A percentile compares a stretch with the other conserved stretches of the same genome.
These are phyloP conservation scores for Darevskia nairensis DNA, from an alignment of 2,797 vertebrate genomes.

Conservation along the genomic window DNA sequence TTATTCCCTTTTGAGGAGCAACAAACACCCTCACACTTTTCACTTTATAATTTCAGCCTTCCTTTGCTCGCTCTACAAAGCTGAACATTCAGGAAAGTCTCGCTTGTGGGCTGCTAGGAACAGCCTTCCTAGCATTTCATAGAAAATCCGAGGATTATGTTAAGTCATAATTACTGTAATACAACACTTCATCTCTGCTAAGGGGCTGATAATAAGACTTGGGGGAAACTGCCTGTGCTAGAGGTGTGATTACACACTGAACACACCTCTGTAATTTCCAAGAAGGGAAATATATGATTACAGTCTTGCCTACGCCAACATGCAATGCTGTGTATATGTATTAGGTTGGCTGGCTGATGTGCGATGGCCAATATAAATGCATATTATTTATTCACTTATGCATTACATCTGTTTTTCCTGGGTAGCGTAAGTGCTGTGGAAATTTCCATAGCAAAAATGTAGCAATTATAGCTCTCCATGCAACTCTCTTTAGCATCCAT, in stretches of 20 bases:
- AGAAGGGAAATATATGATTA: constrained; percentile 7
- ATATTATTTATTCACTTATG: background rate
- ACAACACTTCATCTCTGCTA: constrained; percentile 8
- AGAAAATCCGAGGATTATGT: constrained; percentile 14
- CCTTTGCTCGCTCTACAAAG: background rate
- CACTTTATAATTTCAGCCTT: background rate
- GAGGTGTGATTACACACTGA: background rate
- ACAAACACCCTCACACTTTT: background rate
- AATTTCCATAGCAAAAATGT: background rate
- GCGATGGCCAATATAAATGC: background rate
- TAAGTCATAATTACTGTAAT: constrained; percentile 33
- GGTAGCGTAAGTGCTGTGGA: background rate
- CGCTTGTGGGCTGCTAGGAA: background rate
- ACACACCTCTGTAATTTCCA: constrained; percentile 11
- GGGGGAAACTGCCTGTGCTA: background rate
- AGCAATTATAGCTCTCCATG: background rate
- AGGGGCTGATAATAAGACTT: background rate
- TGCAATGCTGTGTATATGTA: background rate
- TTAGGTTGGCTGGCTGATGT: background rate
- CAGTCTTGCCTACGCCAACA: background rate
- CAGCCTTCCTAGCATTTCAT: background rate
- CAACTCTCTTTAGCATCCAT: background rate
- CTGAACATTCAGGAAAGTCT: background rate
- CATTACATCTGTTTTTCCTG: background rate
- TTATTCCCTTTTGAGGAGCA: background rate